phyloP scores from a whole-genome alignment of 2,797 vertebrate species.

The Falco columbarius region DNA sequence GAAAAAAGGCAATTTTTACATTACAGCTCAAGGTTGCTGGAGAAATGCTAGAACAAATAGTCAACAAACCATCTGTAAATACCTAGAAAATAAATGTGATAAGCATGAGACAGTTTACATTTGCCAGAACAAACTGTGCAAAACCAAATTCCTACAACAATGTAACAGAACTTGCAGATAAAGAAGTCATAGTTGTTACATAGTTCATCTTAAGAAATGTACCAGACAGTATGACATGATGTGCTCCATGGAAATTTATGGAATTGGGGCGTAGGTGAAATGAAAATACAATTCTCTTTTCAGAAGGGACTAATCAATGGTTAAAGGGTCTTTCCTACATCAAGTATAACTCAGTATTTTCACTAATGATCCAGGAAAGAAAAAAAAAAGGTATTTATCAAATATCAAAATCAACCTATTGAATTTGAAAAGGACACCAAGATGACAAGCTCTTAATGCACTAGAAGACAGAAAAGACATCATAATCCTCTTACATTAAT shows the following conservation, averaged over 20 bases:
- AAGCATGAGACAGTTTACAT: constrained; percentile 38
- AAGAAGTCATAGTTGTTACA: constrained; percentile 28
- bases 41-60: constrained; percentile 59
- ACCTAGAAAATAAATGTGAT: constrained; percentile 53
- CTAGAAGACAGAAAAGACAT: background rate
- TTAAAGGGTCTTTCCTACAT: background rate
- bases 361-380: background rate
- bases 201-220: background rate
- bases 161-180: constrained; percentile 30
- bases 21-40: background rate
- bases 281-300: background rate
- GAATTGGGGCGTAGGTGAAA: background rate
- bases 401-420: background rate
- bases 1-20: background rate
- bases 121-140: constrained; percentile 63
- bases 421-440: background rate
- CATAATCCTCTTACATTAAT: background rate
- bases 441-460: background rate
- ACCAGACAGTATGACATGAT: background rate
- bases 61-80: constrained; percentile 57
- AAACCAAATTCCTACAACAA: constrained; percentile 32
- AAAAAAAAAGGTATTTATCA: background rate
- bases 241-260: background rate
- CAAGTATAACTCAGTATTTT: background rate
- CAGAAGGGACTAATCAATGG: background rate